These are phyloP conservation scores for Drosophila birchii DNA, from an alignment of 2,888 invertebrate genomes.

Conservation along the genomic window DNA sequence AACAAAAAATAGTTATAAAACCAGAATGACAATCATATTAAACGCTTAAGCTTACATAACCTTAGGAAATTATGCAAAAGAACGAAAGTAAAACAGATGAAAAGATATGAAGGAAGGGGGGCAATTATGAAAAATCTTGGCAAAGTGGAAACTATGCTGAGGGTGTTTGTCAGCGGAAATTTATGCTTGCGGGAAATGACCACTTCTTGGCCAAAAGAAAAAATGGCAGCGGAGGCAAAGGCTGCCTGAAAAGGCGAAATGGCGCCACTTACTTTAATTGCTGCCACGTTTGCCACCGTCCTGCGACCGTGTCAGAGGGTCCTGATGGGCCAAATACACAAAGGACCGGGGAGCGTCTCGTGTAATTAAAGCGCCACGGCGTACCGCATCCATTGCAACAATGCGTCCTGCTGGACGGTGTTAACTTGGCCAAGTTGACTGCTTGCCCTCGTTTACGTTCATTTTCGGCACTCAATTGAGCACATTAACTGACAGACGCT, in stretches of 20 bases:
- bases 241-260: constrained; percentile 51
- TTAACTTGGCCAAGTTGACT: constrained; percentile 45
- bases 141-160: constrained; percentile 37
- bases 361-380: constrained; percentile 70
- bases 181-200: constrained; percentile 35
- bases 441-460: constrained; percentile 9
- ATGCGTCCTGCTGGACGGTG: constrained; percentile 41
- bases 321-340: constrained; percentile 33
- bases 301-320: constrained; percentile 17
- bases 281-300: constrained; percentile 38
- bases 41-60: not conserved
- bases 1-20: not conserved
- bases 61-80: constrained; percentile 14
- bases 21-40: not conserved
- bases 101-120: not conserved
- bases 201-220: constrained; percentile 37
- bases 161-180: constrained; percentile 45
- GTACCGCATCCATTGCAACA: constrained; percentile 65
- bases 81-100: not conserved
- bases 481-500: constrained; percentile 61
- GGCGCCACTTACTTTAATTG: constrained; percentile 77
- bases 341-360: constrained; percentile 52
- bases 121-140: constrained; percentile 47
- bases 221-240: constrained; percentile 36
- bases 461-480: constrained; percentile 69